Conservation (phyloP, 1,140 invertebrate species). For the Idris sp. region DNA sequence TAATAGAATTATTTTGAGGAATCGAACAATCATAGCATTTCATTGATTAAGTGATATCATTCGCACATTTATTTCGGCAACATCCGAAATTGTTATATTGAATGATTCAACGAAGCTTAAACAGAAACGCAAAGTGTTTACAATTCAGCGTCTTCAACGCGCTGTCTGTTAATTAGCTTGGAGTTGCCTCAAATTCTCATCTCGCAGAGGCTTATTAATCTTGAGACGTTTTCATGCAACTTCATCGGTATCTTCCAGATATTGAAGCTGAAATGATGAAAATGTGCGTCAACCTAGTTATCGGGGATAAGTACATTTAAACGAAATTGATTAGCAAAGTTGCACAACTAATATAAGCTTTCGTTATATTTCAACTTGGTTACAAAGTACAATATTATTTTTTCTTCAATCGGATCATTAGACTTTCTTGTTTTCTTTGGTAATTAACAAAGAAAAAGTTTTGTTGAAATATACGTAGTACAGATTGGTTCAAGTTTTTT, state of each 20-base stretch:
- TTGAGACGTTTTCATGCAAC: constrained; percentile 79
- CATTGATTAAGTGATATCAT: constrained; percentile 17
- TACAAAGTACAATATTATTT: too few relatives aligned
- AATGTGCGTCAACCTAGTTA: constrained; percentile 84
- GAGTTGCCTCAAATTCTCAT: constrained; percentile 6
- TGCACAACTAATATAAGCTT: neutral
- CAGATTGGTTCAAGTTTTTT: too few relatives aligned
- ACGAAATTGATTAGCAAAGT: constrained; percentile 20
- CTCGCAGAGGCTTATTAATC: constrained; percentile 34
- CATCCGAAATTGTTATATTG: constrained; percentile 19
- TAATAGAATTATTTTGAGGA: too few relatives aligned
- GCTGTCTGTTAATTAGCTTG: constrained; percentile 35
- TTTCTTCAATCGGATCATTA: too few relatives aligned
- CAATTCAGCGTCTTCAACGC: constrained; percentile 20
- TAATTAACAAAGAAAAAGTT: too few relatives aligned
- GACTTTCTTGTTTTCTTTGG: too few relatives aligned
- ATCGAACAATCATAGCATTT: too few relatives aligned
- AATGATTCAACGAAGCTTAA: constrained; percentile 29
- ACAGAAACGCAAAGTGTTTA: constrained; percentile 20
- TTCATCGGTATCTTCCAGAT: constrained; percentile 88
- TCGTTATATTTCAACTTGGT: constrained; percentile 1
- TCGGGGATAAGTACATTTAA: constrained; percentile 79
- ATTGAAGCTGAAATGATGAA: constrained; percentile 85
- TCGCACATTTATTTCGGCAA: constrained; percentile 14
- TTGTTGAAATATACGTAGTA: constrained; percentile 74